These are phyloP conservation scores for Polylopha cassiicola DNA, from an alignment of 2,888 invertebrate genomes.

Conservation along the genomic window DNA sequence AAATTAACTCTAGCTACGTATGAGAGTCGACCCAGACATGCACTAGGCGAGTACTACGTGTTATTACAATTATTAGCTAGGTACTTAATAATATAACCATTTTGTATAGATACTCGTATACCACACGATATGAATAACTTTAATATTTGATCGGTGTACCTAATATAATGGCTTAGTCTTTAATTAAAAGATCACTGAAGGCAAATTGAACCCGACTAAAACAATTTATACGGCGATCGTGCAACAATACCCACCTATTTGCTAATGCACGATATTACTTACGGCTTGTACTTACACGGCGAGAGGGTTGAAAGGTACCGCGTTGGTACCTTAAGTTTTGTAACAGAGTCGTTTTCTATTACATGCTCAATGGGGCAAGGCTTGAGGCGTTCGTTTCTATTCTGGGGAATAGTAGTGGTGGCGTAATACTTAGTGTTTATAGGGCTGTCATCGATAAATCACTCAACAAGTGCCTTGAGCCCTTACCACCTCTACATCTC, in stretches of 20 bases:
- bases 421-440: conserved; percentile 42
- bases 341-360: conserved; percentile 48
- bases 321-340: conserved; percentile 40
- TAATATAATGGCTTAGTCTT: too few relatives aligned
- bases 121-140: too few relatives aligned
- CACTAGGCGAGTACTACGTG: too few relatives aligned
- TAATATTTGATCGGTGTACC: too few relatives aligned
- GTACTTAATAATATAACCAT: too few relatives aligned
- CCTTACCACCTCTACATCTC: too few relatives aligned
- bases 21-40: too few relatives aligned
- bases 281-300: conserved; percentile 25
- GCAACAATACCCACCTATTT: conserved; percentile 46
- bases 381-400: conserved; percentile 56
- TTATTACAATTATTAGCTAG: too few relatives aligned
- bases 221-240: conserved; percentile 52
- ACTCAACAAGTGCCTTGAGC: conserved; percentile 10
- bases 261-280: conserved; percentile 48
- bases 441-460: conserved; percentile 21
- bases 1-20: too few relatives aligned
- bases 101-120: too few relatives aligned
- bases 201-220: conserved; percentile 37
- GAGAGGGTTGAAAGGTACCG: conserved; percentile 37
- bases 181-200: conserved; percentile 44
- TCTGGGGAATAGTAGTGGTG: conserved; percentile 55
- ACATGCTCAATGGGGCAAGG: conserved; percentile 56